Percentiles rank a stretch among this genome's conserved stretches.
phyloP scores from a whole-genome alignment of 2,888 invertebrate genomes.

The Tachina fera region DNA sequence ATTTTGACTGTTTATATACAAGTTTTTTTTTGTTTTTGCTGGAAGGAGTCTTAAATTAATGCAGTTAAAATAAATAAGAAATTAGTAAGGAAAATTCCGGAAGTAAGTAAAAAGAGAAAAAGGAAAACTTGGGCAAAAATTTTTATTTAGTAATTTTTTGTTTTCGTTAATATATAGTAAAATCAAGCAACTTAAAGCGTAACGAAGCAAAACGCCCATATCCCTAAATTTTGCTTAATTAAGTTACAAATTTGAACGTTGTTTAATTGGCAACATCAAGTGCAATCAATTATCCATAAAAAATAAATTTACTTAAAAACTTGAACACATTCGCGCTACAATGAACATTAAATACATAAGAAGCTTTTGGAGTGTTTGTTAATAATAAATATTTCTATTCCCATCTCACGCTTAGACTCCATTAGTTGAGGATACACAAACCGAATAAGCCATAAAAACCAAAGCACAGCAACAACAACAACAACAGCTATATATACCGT shows the following conservation, averaged over 20 bases:
- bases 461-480: conserved; percentile 51
- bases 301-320: not conserved
- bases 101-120: not conserved
- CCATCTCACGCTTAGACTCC: not conserved
- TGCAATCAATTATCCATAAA: conserved; percentile 60
- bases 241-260: conserved; percentile 77
- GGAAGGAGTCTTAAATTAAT: not conserved
- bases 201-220: conserved; percentile 76
- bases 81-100: not conserved
- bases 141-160: not conserved
- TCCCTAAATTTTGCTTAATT: conserved; percentile 81
- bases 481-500: conserved; percentile 49
- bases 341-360: not conserved
- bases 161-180: not conserved
- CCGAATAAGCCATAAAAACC: conserved; percentile 66
- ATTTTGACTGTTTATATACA: conserved; percentile 46
- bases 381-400: not conserved
- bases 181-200: conserved; percentile 16
- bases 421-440: conserved; percentile 45
- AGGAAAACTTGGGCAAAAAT: not conserved
- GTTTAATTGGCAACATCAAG: conserved; percentile 76
- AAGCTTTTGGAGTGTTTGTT: not conserved
- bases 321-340: not conserved
- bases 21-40: not conserved
- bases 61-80: not conserved